Percentiles rank a stretch among this genome's conserved stretches.
phyloP scores from a whole-genome alignment of 2,888 invertebrate species.

The Hetaerina titia region DNA sequence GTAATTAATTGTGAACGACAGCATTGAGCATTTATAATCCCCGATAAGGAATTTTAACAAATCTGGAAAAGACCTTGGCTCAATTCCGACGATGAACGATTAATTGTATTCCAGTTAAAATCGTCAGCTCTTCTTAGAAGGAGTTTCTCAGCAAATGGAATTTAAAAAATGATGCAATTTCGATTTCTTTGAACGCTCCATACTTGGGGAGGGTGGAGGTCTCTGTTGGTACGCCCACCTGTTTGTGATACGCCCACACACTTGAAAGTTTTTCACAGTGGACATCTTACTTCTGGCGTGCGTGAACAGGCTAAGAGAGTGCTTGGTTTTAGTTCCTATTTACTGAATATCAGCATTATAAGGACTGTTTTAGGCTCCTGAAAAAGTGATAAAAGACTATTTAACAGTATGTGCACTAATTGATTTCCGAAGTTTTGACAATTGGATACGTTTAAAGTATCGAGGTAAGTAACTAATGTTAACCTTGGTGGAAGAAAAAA shows the following conservation, averaged over 20 bases:
- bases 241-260: conserved; percentile 37
- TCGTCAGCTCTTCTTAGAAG: background rate
- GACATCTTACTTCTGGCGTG: background rate
- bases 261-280: background rate
- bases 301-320: background rate
- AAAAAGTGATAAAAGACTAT: background rate
- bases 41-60: too few relatives aligned
- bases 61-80: background rate
- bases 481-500: too few relatives aligned
- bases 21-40: too few relatives aligned
- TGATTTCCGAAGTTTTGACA: background rate
- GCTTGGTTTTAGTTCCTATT: background rate
- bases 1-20: too few relatives aligned
- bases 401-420: background rate
- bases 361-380: background rate
- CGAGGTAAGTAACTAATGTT: too few relatives aligned
- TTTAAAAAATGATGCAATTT: background rate
- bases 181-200: background rate
- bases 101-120: background rate
- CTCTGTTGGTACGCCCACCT: conserved; percentile 38
- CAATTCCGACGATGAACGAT: background rate
- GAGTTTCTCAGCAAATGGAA: background rate
- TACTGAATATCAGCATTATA: background rate
- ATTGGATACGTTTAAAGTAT: background rate
- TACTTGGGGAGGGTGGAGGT: background rate